Base-by-base conservation (phyloP, 1,140 invertebrate species). In the Brachionus calyciflorus region DNA sequence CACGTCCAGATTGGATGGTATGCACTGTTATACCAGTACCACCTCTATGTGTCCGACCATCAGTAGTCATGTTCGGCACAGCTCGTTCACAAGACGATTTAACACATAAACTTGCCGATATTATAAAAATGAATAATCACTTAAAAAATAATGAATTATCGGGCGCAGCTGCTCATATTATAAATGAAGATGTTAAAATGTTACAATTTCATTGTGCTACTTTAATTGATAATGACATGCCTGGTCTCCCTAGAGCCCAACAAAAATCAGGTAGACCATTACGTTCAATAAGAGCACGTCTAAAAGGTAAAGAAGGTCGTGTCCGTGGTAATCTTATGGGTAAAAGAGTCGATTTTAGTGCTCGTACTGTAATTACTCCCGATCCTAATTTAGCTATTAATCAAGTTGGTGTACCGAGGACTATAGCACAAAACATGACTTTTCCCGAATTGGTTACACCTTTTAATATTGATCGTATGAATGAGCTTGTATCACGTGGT, bases 271-370 rank as follows among this genome's bases (percentile, higher is more conserved):
- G 97, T 0, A 91, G 98, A 83, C 97, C 97, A 0, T 84, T 99
- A 0, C 99, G 99, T 87, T 95, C 97, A 0, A 90, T 99, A 17
- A 99, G 99, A 85, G 86, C 88, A 77, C 81, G 89, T 41, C 80
- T 90, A 37, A 90, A 90, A 80, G 88, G 89, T 33, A 99, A 99
- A 85, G 96, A 99, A 90, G 97, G 97, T 0, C 87, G 97, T 81
- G 98, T 99, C 81, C 87, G 97, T 85, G 96, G 96, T 80, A 99
- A 99, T 83, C 88, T 99, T 79, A 99, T 99, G 96, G 97, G 97
- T 77, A 99, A 99, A 84, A 93, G 97, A 87, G 97, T 99, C 0
- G 97, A 99, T 81, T 99, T 99, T 82, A 99, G 96, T 0, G 97
- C 95, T 6, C 90, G 97, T 85, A 99, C 96, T 81, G 97, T 99